These are phyloP conservation scores for Grallaria varia DNA, from an alignment of 2,113 vertebrate genomes.

Conservation along the genomic window DNA sequence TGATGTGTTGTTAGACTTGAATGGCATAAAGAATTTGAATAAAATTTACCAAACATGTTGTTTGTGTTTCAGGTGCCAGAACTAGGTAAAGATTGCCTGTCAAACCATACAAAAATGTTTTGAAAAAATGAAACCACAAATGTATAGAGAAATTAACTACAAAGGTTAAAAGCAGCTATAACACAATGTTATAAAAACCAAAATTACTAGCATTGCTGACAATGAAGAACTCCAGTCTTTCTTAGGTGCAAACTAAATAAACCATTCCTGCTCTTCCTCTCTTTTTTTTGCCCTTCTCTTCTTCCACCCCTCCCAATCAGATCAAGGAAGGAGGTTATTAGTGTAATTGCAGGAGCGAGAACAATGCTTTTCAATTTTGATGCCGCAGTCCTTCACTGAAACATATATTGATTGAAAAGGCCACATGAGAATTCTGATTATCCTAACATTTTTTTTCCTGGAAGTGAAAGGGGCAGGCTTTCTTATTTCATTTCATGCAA, in stretches of 20 bases:
- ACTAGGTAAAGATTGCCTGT: background rate
- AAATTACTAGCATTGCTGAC: background rate
- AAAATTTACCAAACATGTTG: background rate
- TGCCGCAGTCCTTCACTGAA: conserved; percentile 50
- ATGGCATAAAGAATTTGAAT: background rate
- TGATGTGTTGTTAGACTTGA: background rate
- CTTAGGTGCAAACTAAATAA: background rate
- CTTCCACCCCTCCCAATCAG: background rate
- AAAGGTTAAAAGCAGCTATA: background rate
- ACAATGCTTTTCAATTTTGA: conserved; percentile 43
- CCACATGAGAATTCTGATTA: conserved; percentile 58
- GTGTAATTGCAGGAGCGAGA: conserved; percentile 20
- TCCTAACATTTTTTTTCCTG: conserved; percentile 54
- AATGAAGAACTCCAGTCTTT: background rate
- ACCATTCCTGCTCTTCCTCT: background rate
- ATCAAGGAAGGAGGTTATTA: background rate
- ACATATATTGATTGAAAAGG: conserved; percentile 66
- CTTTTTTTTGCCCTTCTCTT: background rate
- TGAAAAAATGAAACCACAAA: background rate
- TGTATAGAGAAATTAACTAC: background rate
- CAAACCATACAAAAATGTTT: background rate
- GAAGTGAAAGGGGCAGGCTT: conserved; percentile 51
- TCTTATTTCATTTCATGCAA: conserved; percentile 71
- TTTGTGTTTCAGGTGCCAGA: background rate
- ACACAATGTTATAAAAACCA: background rate